phyloP scores from a whole-genome alignment of 2,797 vertebrate genomes.

The Morus bassanus region DNA sequence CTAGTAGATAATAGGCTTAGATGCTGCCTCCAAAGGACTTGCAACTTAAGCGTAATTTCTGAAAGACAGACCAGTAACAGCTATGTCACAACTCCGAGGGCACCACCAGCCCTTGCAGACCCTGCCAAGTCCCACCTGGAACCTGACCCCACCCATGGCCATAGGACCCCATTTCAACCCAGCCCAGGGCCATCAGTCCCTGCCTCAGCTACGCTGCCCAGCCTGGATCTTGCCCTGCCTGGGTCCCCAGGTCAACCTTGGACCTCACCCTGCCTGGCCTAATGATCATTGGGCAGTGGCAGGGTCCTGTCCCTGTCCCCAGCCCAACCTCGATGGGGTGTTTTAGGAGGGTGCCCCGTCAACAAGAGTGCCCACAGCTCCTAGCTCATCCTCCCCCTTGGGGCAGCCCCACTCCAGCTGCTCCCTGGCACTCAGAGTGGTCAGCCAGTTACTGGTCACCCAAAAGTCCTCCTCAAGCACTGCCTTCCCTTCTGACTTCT shows the following conservation, averaged over 20 bases:
- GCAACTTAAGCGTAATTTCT: neutral
- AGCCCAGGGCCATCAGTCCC: no score
- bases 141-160: neutral
- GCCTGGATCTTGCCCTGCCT: neutral
- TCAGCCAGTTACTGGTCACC: accelerated
- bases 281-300: accelerated
- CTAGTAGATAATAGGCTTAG: neutral
- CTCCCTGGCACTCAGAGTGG: neutral
- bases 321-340: accelerated
- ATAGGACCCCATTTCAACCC: neutral
- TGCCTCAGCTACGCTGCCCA: neutral
- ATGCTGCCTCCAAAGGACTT: neutral
- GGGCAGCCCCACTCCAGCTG: neutral
- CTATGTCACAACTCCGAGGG: no score
- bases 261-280: neutral
- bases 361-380: neutral
- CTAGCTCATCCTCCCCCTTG: accelerated
- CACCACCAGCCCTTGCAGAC: neutral
- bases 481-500: neutral
- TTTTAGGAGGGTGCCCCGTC: neutral
- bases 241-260: no score
- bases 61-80: neutral
- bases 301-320: neutral
- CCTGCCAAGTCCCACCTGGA: neutral
- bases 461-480: neutral